Evolutionary conservation across 2,113 vertebrate species (phyloP).

Genomic region (Neopipo cinnamomea): DNA sequence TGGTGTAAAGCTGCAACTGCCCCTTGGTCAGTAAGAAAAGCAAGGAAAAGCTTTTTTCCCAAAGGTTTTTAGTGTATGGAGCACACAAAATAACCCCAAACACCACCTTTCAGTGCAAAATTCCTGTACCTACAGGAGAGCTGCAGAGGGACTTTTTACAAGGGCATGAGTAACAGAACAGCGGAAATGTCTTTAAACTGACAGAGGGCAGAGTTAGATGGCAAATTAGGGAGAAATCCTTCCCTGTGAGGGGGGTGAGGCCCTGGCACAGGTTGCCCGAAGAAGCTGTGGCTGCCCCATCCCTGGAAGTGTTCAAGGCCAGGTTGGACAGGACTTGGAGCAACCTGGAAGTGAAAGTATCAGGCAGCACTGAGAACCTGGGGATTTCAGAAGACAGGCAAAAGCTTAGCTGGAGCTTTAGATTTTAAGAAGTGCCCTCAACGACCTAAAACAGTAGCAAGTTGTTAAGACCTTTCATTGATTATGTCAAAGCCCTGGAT

Average conservation of each 20-base stretch:
- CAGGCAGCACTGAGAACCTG: not conserved
- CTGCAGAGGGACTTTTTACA: not conserved
- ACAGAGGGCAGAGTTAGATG: not conserved
- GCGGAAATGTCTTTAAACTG: not conserved
- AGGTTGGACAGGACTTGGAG: not conserved
- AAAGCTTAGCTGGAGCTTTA: not conserved
- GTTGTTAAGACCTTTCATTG: not conserved
- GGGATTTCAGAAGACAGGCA: not conserved
- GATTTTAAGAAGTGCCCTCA: not conserved
- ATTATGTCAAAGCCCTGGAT: not conserved
- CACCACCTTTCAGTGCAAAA: not conserved
- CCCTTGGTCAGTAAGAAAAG: not conserved
- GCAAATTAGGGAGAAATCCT: not conserved
- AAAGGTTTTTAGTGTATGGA: not conserved
- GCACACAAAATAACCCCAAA: not conserved
- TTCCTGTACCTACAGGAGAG: not conserved
- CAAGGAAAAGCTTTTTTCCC: not conserved
- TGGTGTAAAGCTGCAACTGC: not conserved
- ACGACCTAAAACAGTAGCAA: not conserved
- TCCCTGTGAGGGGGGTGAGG: not conserved
- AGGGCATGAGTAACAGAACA: not conserved
- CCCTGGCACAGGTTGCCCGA: not conserved
- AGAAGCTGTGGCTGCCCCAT: not conserved
- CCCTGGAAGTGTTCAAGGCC: not conserved
- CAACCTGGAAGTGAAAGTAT: not conserved